Evolutionary conservation across 1,140 invertebrate species (phyloP).

Genomic region (Lucilia sericata): DNA sequence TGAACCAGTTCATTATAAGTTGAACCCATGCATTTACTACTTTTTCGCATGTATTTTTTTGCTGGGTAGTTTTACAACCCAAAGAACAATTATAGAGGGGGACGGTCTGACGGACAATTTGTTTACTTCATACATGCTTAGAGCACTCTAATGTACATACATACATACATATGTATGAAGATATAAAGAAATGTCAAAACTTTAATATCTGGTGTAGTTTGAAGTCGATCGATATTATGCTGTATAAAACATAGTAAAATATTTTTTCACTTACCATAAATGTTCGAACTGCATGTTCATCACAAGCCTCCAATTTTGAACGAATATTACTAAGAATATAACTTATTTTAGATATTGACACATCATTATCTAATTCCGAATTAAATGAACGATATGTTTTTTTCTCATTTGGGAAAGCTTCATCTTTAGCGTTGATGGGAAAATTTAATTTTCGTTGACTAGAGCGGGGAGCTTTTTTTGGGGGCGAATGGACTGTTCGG

Average conservation of each 20-base stretch:
- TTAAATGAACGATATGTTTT: conserved; percentile 62
- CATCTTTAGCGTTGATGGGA: conserved; percentile 15
- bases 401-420: conserved; percentile 12
- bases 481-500: conserved; percentile 58
- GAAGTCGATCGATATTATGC: too few relatives aligned
- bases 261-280: conserved; percentile 58
- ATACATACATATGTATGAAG: too few relatives aligned
- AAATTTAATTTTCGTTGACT: conserved; percentile 60
- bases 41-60: too few relatives aligned
- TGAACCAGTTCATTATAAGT: too few relatives aligned
- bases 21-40: too few relatives aligned
- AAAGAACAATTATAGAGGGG: too few relatives aligned
- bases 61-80: too few relatives aligned
- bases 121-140: too few relatives aligned
- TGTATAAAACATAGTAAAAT: background rate
- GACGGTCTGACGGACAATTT: too few relatives aligned
- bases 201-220: too few relatives aligned
- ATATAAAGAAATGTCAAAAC: too few relatives aligned
- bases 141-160: too few relatives aligned
- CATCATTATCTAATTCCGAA: conserved; percentile 62
- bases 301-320: conserved; percentile 61
- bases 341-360: conserved; percentile 61
- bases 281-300: conserved; percentile 55
- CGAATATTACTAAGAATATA: conserved; percentile 63
- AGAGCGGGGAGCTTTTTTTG: conserved; percentile 55